Conservation (phyloP, 2,797 vertebrate species). For the Myotis planiceps region DNA sequence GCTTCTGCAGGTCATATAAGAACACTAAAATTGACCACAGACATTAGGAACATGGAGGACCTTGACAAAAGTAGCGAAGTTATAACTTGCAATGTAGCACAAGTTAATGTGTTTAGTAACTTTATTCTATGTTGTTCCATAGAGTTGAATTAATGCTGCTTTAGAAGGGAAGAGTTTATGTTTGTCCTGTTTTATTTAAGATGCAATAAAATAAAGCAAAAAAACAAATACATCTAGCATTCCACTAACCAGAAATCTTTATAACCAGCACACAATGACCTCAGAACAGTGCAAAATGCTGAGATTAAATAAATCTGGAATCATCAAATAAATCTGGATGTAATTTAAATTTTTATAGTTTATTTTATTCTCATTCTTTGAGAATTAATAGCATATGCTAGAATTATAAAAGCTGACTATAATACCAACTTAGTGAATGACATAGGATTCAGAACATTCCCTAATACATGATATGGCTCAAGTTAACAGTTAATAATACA, state of each 20-base stretch:
- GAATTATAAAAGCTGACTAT: conserved; percentile 11
- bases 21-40: not conserved
- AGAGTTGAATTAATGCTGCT: not conserved
- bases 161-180: not conserved
- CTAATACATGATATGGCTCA: not conserved
- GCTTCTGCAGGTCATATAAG: not conserved
- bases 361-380: conserved; percentile 37
- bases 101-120: not conserved
- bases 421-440: not conserved
- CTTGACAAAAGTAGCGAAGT: not conserved
- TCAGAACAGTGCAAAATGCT: not conserved
- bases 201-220: not conserved
- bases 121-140: not conserved
- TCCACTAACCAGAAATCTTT: conserved; percentile 13
- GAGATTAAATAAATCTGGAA: not conserved
- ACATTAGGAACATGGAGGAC: not conserved
- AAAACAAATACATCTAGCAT: not conserved
- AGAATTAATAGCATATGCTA: not conserved
- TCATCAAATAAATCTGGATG: not conserved
- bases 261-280: not conserved
- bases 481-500: not conserved
- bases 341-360: conserved; percentile 22
- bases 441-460: not conserved
- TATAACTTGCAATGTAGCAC: not conserved
- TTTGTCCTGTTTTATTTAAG: not conserved